Conservation (phyloP, 2,888 invertebrate species). For the Hirtodrosophila alboralis region DNA sequence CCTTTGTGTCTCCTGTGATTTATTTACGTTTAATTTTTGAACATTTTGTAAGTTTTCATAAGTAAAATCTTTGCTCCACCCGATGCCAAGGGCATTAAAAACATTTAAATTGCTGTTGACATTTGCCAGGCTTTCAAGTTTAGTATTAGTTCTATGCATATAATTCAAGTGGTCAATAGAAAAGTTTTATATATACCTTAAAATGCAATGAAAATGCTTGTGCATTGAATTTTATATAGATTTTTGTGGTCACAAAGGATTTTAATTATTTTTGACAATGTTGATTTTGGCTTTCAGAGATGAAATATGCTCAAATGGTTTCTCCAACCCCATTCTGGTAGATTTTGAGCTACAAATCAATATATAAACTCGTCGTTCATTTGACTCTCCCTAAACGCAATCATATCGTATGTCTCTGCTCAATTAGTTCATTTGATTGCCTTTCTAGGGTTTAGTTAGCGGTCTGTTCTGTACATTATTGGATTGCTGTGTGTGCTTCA, state of each 20-base stretch:
- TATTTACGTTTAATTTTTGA: slow-evolving; percentile 7
- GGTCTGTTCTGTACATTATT: slow-evolving; percentile 19
- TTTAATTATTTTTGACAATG: slow-evolving; percentile 8
- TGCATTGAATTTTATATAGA: not conserved
- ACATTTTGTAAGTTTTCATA: slow-evolving; percentile 6
- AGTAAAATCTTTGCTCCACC: not conserved
- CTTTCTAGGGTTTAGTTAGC: slow-evolving; percentile 1
- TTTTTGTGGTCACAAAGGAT: not conserved
- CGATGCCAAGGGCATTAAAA: too few relatives aligned
- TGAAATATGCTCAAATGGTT: too few relatives aligned
- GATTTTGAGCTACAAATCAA: not conserved
- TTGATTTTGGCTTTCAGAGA: too few relatives aligned
- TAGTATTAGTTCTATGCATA: not conserved
- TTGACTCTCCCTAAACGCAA: slow-evolving; percentile 4
- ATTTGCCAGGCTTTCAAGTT: not conserved
- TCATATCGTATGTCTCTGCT: not conserved
- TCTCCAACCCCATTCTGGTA: too few relatives aligned
- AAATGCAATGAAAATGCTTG: slow-evolving; percentile 3
- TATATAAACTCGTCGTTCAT: not conserved
- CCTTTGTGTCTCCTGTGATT: not conserved
- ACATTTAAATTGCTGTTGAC: slow-evolving; percentile 3
- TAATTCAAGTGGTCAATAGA: slow-evolving; percentile 11
- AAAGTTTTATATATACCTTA: not conserved
- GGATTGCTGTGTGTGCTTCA: slow-evolving; percentile 3
- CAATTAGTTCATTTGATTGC: slow-evolving; percentile 10